phyloP scores from a whole-genome alignment of 2,888 invertebrate species.

The Cremastinae sp. region DNA sequence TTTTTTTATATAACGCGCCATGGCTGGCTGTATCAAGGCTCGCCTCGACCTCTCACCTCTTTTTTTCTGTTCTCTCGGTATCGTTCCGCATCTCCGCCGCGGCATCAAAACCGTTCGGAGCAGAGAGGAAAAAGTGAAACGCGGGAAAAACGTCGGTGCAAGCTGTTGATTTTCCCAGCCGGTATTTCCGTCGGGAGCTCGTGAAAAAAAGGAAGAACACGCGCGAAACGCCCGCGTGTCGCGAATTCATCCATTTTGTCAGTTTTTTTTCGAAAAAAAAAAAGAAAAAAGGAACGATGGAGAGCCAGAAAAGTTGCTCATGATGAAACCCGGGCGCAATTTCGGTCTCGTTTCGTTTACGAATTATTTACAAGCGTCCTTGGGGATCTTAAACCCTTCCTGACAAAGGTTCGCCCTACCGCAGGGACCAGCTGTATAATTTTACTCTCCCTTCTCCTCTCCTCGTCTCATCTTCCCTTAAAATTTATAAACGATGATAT shows the following conservation, averaged over 20 bases:
- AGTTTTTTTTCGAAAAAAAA: not conserved
- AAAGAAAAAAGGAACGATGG: not conserved
- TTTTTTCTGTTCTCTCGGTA: slow-evolving; percentile 1
- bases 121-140: slow-evolving; percentile 7
- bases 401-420: not conserved
- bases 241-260: slow-evolving; percentile 1
- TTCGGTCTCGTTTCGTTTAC: too few species aligned
- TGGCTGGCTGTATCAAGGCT: slow-evolving; percentile 17
- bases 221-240: slow-evolving; percentile 5
- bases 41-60: slow-evolving; percentile 14
- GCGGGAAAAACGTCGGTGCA: slow-evolving; percentile 33
- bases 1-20: slow-evolving; percentile 23
- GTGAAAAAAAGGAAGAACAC: not conserved
- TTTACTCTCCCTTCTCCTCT: too few species aligned
- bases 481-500: too few species aligned
- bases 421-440: not conserved
- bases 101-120: slow-evolving; percentile 2
- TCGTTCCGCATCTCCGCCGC: slow-evolving; percentile 2
- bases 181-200: slow-evolving; percentile 23
- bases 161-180: slow-evolving; percentile 55
- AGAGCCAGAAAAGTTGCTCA: too few species aligned
- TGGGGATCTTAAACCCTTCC: not conserved
- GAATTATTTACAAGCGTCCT: not conserved
- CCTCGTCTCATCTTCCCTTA: too few species aligned
- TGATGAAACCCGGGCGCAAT: too few species aligned